Conservation (phyloP, 2,113 vertebrate genomes). For the Sander lucioperca region DNA sequence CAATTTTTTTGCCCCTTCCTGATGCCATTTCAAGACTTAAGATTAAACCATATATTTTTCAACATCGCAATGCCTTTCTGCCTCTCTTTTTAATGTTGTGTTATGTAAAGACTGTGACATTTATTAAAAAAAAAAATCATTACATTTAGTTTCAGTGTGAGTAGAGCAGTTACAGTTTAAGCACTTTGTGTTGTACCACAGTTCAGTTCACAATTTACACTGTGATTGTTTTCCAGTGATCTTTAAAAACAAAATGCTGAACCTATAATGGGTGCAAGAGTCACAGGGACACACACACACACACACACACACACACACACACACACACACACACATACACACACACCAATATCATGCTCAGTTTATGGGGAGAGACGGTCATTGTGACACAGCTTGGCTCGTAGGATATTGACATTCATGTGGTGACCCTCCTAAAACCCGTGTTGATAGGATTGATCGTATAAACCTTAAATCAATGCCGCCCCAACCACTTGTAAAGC, state of each 20-base stretch:
- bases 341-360: not conserved
- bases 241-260: not conserved
- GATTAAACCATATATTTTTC: no score
- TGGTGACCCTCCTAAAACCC: conserved; percentile 60
- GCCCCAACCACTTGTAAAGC: conserved; percentile 71
- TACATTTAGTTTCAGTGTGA: not conserved
- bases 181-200: not conserved
- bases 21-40: no score
- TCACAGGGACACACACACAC: not conserved
- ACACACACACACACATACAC: not conserved
- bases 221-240: not conserved
- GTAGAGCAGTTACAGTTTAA: not conserved
- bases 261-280: not conserved
- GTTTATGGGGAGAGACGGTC: conserved; percentile 6
- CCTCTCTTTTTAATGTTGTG: not conserved
- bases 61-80: no score
- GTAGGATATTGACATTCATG: conserved; percentile 65
- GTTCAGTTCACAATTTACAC: not conserved
- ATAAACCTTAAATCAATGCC: conserved; percentile 75
- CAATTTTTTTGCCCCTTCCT: no score
- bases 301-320: not conserved
- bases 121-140: not conserved
- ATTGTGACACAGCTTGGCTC: conserved; percentile 43
- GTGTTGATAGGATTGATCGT: conserved; percentile 63
- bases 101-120: not conserved